phyloP scores from a whole-genome alignment of 2,113 vertebrate genomes.

The Cinclus mexicanus region DNA sequence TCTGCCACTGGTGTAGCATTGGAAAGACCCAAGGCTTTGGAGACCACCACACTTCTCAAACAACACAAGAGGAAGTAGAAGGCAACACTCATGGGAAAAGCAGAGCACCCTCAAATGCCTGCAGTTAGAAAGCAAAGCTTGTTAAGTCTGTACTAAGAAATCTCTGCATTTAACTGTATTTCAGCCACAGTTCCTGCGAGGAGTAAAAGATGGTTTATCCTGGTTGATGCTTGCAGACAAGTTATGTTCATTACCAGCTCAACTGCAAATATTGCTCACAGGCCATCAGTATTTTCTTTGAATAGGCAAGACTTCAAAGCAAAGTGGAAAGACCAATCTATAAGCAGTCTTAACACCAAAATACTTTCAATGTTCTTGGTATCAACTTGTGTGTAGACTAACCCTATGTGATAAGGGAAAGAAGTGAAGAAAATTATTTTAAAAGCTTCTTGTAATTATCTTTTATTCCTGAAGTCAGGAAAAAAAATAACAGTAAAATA shows the following conservation, averaged over 20 bases:
- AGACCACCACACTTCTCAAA: neutral
- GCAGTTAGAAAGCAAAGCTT: neutral
- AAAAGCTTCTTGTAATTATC: neutral
- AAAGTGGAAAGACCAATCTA: neutral
- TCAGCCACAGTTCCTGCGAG: neutral
- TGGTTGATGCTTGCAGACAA: neutral
- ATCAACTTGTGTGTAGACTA: neutral
- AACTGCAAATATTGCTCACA: neutral
- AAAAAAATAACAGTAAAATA: neutral
- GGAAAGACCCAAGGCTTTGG: neutral
- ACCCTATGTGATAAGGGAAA: neutral
- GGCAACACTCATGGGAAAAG: neutral
- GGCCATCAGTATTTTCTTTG: neutral
- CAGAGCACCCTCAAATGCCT: neutral
- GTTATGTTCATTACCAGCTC: neutral
- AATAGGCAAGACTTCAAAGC: slow-evolving; percentile 1
- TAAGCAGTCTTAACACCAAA: slow-evolving; percentile 17
- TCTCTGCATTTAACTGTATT: neutral
- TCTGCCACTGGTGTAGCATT: neutral
- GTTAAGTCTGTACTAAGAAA: neutral
- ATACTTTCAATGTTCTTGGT: neutral
- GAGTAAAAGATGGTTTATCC: neutral
- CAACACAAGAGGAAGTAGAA: neutral
- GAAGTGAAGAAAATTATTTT: neutral
- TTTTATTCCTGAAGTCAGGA: neutral